Evolutionary conservation across 2,113 vertebrate genomes (phyloP), one percentile per base, ranked within the genome.

Genomic region (Lethenteron reissneri): DNA sequence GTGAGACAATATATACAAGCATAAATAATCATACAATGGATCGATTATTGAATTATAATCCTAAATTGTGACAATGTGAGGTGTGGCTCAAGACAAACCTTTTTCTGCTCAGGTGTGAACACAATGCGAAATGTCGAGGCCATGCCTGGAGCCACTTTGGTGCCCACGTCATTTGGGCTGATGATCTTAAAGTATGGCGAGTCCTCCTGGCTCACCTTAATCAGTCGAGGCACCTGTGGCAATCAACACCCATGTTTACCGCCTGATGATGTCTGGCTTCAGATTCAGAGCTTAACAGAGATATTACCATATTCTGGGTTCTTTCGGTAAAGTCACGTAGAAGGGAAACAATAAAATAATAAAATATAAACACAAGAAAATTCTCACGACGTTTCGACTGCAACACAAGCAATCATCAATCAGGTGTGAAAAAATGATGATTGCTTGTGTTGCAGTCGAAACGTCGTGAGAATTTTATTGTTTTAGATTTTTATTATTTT

Each of bases 21-120:
- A 73, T 75, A 76, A 56, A 72, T 19, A n/a, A 60, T 10, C 19
- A 60, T n/a, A 14, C 15, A 69, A 71, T 71, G 76, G 76, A 79
- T 68, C 69, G 74, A 78, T 75, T 73, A 79, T 76, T 62, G 78
- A 78, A 79, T 76, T 74, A 72, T 70, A 74, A 64, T 19, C 15
- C 58, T 70, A 21, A 71, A 74, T 73, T 73, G 64, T 70, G 74
- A 74, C 70, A 14, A 71, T 19, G n/a, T 71, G 10, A 15, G 57
- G 41, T 17, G 57, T 56, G 21, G 9, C 11, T 14, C 9, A 9
- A 70, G 57, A 41, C 57, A 77, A 79, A 94, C 86, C 90, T 90
- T 88, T 75, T 80, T 86, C 75, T 90, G 82, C 1, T 79, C 75
- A 0, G 86, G 87, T 1, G 75, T 87, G 80, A 97, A 96, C 58